These are phyloP conservation scores for Chrysina gloriosa DNA, from an alignment of 2,888 invertebrate species.

Conservation along the genomic window DNA sequence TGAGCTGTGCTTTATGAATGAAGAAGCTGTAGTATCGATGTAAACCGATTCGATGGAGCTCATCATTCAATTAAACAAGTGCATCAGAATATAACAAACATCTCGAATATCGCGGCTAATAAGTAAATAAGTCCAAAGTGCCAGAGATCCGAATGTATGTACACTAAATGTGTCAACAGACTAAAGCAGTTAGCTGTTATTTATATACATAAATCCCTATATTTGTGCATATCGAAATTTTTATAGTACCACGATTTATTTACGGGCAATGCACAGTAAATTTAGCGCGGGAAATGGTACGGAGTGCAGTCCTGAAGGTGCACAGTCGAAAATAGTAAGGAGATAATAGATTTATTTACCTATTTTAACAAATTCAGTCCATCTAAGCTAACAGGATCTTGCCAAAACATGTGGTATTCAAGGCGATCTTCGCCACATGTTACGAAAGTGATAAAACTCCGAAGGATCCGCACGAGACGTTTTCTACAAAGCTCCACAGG, in stretches of 20 bases:
- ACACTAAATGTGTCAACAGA: conserved; percentile 7
- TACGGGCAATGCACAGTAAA: not conserved
- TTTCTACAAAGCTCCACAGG: not conserved
- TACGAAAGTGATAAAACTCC: conserved; percentile 12
- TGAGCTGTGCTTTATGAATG: conserved; percentile 18
- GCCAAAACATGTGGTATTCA: conserved; percentile 36
- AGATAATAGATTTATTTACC: conserved; percentile 17
- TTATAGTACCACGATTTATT: not conserved
- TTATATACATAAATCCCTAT: conserved; percentile 22
- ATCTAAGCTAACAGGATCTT: conserved; percentile 29
- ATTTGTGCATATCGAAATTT: conserved; percentile 9
- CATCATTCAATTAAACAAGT: not conserved
- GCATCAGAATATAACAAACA: conserved; percentile 8
- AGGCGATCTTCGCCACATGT: conserved; percentile 25
- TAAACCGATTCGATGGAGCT: not conserved
- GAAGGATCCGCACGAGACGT: not conserved
- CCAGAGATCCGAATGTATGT: conserved; percentile 12
- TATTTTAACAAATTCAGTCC: conserved; percentile 27
- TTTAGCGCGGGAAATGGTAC: too few species aligned
- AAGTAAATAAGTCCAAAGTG: conserved; percentile 28
- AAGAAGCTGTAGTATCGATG: not conserved
- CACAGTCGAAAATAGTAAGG: not conserved
- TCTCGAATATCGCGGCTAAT: not conserved
- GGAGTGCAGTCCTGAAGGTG: not conserved
- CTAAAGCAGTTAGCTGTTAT: conserved; percentile 15